Base-by-base conservation (phyloP, 2,888 invertebrate genomes). In the Psylliodes chrysocephalus region DNA sequence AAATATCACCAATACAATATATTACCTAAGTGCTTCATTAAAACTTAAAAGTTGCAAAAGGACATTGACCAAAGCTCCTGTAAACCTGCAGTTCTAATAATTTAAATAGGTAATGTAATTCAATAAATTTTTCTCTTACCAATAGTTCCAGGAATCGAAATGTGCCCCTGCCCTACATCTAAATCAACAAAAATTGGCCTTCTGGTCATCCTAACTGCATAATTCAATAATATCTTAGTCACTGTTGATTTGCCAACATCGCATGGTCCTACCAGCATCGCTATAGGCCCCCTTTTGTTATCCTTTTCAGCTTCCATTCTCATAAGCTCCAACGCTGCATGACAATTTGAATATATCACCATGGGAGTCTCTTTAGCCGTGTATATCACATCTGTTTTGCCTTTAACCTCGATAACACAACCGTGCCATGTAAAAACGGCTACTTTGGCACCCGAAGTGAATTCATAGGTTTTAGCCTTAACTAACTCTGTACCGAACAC, bases 161-260 rank as follows among this genome's bases (percentile, higher is more conserved):
- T 92, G 64, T 91, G 89, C 0, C 96, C 95, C 82, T 98, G 98
- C 0, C 97, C 98, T 0, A 97, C 93, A 85, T 99, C 98, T 30
- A 98, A 83, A 78, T 99, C 98, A 0, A 97, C 96, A 82, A 90
- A 95, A 60, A 98, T 91, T 0, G 98, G 98, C 17, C 93, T 85
- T 47, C 94, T 84, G 0, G 91, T 93, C 85, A 95, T 89, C 67
- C 98, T 85, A 0, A 97, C 97, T 0, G 95, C 97, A 81, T 98
- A 99, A 83, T 99, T 99, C 0, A 98, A 84, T 4, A 99, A 84
- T 68, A 99, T 88, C 66, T 92, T 86, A 60, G 76, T 76, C 1
- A 99, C 82, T 0, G 98, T 98, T 0, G 94, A 94, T 82, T 99
- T 99, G 14, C 99, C 99, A 1, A 98, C 98, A 81, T 98, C 98